phyloP scores from a whole-genome alignment of 2,113 vertebrate genomes.

The Clupea harengus region DNA sequence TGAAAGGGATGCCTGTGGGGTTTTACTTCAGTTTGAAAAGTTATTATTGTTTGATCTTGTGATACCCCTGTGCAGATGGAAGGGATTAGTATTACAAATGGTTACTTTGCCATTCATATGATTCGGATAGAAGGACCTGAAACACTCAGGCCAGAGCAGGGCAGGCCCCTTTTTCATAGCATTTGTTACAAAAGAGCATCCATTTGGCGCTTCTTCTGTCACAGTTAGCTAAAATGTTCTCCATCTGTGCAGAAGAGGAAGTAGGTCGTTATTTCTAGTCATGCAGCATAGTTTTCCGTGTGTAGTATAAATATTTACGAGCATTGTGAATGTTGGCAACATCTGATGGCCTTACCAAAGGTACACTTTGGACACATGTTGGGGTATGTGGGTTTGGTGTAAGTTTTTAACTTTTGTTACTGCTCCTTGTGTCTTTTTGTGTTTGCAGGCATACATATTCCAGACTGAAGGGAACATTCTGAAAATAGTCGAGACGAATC shows the following conservation, averaged over 20 bases:
- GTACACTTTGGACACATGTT: neutral
- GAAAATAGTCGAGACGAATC: conserved; percentile 41
- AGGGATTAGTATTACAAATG: conserved; percentile 9
- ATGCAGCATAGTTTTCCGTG: conserved; percentile 12
- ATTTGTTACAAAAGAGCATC: neutral
- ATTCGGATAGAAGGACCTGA: neutral
- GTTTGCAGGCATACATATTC: conserved; percentile 44
- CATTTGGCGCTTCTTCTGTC: neutral
- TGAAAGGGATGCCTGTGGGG: conserved; percentile 13
- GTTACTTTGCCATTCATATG: conserved; percentile 6
- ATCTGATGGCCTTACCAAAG: conserved; percentile 18
- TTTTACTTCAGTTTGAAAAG: neutral
- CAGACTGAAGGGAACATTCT: conserved; percentile 40
- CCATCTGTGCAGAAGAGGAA: conserved; percentile 28
- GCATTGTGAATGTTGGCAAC: neutral
- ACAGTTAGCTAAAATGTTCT: conserved; percentile 14
- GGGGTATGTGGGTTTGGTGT: neutral
- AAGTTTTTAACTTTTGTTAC: neutral
- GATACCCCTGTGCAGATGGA: conserved; percentile 2
- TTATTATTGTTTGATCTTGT: conserved; percentile 6
- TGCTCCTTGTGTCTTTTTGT: neutral
- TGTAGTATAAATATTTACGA: neutral
- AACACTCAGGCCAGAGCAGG: neutral
- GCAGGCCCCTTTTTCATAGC: neutral
- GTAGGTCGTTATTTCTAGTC: conserved; percentile 15